phyloP scores from a whole-genome alignment of 2,797 vertebrate genomes.

The Hoplostethus mediterraneus region DNA sequence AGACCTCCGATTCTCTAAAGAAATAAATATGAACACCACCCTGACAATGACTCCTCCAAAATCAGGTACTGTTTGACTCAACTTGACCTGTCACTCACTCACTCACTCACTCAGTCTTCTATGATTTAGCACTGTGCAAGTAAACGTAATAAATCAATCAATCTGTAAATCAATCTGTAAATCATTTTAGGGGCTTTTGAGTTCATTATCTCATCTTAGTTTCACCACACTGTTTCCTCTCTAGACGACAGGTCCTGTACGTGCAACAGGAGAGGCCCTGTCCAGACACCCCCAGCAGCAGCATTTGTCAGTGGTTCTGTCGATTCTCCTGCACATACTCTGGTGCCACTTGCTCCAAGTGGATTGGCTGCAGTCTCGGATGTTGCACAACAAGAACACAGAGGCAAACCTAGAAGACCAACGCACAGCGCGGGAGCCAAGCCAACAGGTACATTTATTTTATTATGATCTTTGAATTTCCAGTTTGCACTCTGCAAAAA shows the following conservation, averaged over 20 bases:
- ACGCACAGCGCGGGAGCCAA: slow-evolving; percentile 63
- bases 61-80: slow-evolving; percentile 60
- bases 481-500: neutral
- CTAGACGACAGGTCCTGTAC: slow-evolving; percentile 54
- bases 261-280: slow-evolving; percentile 16
- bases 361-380: slow-evolving; percentile 66
- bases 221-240: neutral
- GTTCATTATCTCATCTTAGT: slow-evolving; percentile 4
- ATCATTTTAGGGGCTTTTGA: neutral
- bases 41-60: slow-evolving; percentile 36
- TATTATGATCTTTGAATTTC: neutral
- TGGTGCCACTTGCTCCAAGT: slow-evolving; percentile 44
- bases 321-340: slow-evolving; percentile 52
- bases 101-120: neutral
- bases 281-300: slow-evolving; percentile 7
- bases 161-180: neutral
- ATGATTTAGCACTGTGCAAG: neutral
- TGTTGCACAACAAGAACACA: slow-evolving; percentile 67
- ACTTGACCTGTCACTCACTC: neutral
- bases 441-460: slow-evolving; percentile 59
- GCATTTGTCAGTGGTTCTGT: slow-evolving; percentile 41
- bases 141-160: neutral
- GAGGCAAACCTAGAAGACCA: slow-evolving; percentile 74
- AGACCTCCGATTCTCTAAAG: slow-evolving; percentile 48
- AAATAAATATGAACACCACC: slow-evolving; percentile 34